A percentile compares a stretch with the other conserved stretches of the same genome.
Evolutionary conservation across 2,113 vertebrate genomes (phyloP).

Genomic region (Herpailurus yagouaroundi): DNA sequence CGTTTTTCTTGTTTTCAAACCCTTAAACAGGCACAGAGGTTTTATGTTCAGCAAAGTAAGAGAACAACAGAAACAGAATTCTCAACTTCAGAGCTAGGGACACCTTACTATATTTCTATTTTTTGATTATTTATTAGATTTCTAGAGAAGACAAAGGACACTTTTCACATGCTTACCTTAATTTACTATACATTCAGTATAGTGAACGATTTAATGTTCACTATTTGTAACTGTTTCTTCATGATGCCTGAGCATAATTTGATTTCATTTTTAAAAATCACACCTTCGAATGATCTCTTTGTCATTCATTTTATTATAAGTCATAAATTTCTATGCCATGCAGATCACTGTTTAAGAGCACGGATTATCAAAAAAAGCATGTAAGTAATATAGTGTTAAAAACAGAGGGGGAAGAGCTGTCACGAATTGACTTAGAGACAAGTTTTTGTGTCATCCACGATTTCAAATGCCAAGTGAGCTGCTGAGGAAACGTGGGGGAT

Average conservation of each 20-base stretch:
- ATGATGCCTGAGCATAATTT: neutral
- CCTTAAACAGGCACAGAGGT: neutral
- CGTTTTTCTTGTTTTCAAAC: neutral
- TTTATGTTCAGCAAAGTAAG: neutral
- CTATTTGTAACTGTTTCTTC: neutral
- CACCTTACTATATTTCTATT: neutral
- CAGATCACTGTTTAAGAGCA: neutral
- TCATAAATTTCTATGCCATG: neutral
- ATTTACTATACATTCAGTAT: neutral
- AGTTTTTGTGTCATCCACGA: neutral
- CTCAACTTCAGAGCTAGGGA: neutral
- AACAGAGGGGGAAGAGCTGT: neutral
- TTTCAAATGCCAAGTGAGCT: neutral
- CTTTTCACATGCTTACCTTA: neutral
- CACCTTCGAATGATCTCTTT: neutral
- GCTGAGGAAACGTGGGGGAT: neutral
- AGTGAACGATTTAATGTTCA: neutral
- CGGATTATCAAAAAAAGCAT: neutral
- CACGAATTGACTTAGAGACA: neutral
- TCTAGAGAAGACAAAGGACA: neutral
- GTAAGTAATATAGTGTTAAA: neutral
- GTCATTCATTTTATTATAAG: neutral
- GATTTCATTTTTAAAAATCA: neutral
- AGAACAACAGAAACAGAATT: neutral
- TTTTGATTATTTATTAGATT: neutral